phyloP scores from a whole-genome alignment of 2,888 invertebrate species.

The Aquatica leii region DNA sequence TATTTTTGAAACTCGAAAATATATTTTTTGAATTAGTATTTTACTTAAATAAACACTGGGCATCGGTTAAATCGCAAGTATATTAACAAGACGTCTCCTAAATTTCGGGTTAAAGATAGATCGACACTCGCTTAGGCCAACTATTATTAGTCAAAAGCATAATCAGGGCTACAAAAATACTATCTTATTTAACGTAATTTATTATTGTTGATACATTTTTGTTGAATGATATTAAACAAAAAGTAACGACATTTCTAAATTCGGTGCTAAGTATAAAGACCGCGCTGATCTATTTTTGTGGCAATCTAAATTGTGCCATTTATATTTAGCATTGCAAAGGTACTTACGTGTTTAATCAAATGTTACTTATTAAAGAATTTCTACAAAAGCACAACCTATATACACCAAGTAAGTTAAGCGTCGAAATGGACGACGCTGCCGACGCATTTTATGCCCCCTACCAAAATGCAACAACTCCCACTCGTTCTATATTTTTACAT shows the following conservation, averaged over 20 bases:
- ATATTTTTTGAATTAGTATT: neutral
- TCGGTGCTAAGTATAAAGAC: too few relatives aligned
- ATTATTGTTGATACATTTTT: neutral
- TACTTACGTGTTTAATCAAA: conserved; percentile 8
- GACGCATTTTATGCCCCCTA: conserved; percentile 44
- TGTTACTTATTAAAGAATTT: neutral
- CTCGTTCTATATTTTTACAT: conserved; percentile 46
- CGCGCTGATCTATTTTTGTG: too few relatives aligned
- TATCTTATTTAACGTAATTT: neutral
- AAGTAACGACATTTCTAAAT: neutral
- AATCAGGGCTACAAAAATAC: conserved; percentile 37
- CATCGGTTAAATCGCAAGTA: too few relatives aligned
- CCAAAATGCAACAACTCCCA: conserved; percentile 46
- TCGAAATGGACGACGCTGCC: conserved; percentile 43
- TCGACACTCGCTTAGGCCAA: conserved; percentile 42
- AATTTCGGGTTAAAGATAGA: conserved; percentile 46
- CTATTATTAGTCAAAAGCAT: conserved; percentile 49
- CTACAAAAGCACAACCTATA: conserved; percentile 27
- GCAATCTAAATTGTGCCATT: too few relatives aligned
- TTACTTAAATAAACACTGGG: too few relatives aligned
- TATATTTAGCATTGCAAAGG: neutral
- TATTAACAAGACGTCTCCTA: conserved; percentile 28
- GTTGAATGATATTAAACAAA: neutral
- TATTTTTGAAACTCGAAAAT: neutral
- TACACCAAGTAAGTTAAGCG: conserved; percentile 42